Evolutionary conservation across 2,797 vertebrate species (phyloP), one percentile per base, ranked within the genome.

Genomic region (Pterois miles): DNA sequence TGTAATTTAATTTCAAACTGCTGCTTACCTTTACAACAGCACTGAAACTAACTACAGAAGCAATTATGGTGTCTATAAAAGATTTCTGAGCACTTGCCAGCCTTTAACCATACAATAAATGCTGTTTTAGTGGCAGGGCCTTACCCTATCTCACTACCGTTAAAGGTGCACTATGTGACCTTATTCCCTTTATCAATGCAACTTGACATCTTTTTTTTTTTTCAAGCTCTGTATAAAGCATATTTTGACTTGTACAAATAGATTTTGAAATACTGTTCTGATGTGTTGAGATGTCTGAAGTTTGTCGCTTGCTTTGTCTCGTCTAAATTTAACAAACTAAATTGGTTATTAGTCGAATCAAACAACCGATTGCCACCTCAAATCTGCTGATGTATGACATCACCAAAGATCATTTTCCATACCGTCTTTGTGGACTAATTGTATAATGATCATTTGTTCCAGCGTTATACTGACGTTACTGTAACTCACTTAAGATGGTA

Each of bases 291-390:
- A 40, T 64, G 68, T 65, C 50, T 40, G 59, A 13, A 56, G n/a
- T 74, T 52, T 50, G 65, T 46, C 57, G 33, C 27, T 70, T 36
- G 14, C n/a, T 74, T 71, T 66, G 67, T 83, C 34, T 52, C 23
- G 23, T 85, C 48, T 36, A n/a, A 74, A 16, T 40, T 6, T 16
- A 75, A 74, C 60, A 29, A 76, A 54, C 46, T 6, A 22, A 56
- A 59, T 31, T 4, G 16, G 20, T 50, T 12, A 38, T 53, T 38
- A 33, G 43, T 52, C n/a, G 52, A 76, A 65, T 56, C 1, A 54
- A 89, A 77, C 84, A 88, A 89, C 81, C 71, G 52, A 50, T 58
- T 66, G 58, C 66, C 74, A 85, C 86, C 83, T 87, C 87, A 83
- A 40, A 76, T 68, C 27, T 54, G 63, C 23, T 34, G 56, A 84